These are phyloP conservation scores for Calcarius lapponicus DNA, from an alignment of 2,797 vertebrate genomes.

Conservation along the genomic window DNA sequence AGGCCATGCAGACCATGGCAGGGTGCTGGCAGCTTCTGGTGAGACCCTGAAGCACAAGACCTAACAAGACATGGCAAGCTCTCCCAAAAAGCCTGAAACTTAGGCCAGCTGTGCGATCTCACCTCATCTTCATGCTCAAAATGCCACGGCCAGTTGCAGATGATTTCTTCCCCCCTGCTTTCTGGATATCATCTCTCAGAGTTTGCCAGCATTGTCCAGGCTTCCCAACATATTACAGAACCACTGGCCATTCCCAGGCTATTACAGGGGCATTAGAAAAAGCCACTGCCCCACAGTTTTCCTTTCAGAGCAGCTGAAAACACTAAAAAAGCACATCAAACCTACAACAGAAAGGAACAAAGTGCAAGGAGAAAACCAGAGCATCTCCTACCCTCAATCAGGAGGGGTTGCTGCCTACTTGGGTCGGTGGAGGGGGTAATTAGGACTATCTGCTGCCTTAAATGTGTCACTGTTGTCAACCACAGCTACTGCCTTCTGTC, in stretches of 20 bases:
- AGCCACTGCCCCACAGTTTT: background rate
- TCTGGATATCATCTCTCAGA: background rate
- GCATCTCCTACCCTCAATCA: background rate
- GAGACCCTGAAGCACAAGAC: background rate
- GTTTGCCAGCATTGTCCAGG: background rate
- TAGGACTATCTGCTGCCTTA: constrained; percentile 41
- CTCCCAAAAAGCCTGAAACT: background rate
- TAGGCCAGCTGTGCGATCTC: background rate
- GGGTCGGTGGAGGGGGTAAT: constrained; percentile 17
- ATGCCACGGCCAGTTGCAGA: background rate
- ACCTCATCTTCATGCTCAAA: background rate
- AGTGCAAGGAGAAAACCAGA: background rate
- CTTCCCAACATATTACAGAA: background rate
- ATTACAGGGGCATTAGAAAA: background rate
- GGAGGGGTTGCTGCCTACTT: background rate
- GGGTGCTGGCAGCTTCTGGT: background rate
- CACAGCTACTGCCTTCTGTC: constrained; percentile 14
- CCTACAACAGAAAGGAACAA: background rate
- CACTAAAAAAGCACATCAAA: background rate
- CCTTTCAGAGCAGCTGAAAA: background rate
- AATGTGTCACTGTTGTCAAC: background rate
- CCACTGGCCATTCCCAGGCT: background rate
- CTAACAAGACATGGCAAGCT: fast-evolving
- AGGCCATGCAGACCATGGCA: background rate
- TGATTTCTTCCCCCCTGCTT: background rate